Evolutionary conservation across 2,797 vertebrate genomes (phyloP).

Genomic region (Peromyscus melanophrys): DNA sequence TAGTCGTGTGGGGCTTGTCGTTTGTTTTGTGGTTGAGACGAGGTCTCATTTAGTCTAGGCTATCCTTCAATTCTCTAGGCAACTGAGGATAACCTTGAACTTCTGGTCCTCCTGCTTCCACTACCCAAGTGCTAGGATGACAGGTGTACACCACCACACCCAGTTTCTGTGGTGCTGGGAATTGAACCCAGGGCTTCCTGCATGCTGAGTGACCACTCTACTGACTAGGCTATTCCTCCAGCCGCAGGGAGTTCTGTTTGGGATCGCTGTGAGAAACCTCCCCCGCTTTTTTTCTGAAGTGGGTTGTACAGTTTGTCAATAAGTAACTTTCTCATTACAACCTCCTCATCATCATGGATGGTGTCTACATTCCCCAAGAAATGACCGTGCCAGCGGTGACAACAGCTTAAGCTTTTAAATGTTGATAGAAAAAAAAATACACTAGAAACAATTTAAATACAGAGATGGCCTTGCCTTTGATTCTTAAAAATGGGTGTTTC

Average conservation of each 20-base stretch:
- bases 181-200: neutral
- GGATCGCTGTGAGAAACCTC: neutral
- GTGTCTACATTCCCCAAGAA: constrained; percentile 14
- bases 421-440: constrained; percentile 18
- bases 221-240: neutral
- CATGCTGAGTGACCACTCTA: neutral
- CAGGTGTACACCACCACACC: neutral
- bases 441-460: neutral
- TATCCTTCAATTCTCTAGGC: neutral
- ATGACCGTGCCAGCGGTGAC: neutral
- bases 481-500: neutral
- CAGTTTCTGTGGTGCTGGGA: neutral
- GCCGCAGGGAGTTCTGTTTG: neutral
- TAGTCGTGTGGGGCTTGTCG: neutral
- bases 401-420: constrained; percentile 20
- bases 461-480: constrained; percentile 46
- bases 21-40: too few relatives aligned
- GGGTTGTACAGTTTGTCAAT: constrained; percentile 19
- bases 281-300: neutral
- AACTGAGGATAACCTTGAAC: neutral
- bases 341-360: neutral
- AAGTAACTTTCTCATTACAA: neutral
- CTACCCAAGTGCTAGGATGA: neutral
- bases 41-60: neutral
- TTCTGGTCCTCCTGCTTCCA: neutral